A percentile compares a stretch with the other conserved stretches of the same genome.
Evolutionary conservation across 2,113 vertebrate genomes (phyloP).

Genomic region (Xenopus tropicalis): DNA sequence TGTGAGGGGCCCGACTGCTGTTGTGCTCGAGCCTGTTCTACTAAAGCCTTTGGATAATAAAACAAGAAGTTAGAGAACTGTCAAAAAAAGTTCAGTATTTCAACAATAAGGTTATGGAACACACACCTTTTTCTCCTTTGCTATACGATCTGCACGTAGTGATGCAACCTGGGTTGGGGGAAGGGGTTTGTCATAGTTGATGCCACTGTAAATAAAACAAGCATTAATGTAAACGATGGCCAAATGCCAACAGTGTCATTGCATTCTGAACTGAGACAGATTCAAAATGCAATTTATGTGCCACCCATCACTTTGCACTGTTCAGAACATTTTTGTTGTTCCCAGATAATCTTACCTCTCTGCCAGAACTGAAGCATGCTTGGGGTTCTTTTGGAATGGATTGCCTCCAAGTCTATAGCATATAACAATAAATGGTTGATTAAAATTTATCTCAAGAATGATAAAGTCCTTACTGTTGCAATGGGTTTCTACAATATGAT

Average conservation of each 20-base stretch:
- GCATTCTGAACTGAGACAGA: no score
- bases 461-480: no score
- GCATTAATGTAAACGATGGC: no score
- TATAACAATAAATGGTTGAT: background rate
- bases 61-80: background rate
- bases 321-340: no score
- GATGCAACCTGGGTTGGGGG: conserved; percentile 88
- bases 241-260: background rate
- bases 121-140: conserved; percentile 85
- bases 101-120: background rate
- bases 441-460: no score
- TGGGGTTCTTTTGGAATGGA: conserved; percentile 82
- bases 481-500: no score
- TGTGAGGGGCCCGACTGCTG: conserved; percentile 65
- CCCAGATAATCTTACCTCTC: conserved; percentile 63
- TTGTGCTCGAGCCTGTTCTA: conserved; percentile 79
- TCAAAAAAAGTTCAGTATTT: background rate
- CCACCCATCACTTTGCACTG: no score
- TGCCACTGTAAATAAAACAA: conserved; percentile 66
- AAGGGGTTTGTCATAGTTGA: conserved; percentile 87
- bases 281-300: no score
- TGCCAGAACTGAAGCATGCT: conserved; percentile 75
- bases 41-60: conserved; percentile 61
- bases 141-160: conserved; percentile 84
- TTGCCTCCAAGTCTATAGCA: conserved; percentile 72